phyloP scores from a whole-genome alignment of 2,797 vertebrate genomes.

The Tapirus indicus region DNA sequence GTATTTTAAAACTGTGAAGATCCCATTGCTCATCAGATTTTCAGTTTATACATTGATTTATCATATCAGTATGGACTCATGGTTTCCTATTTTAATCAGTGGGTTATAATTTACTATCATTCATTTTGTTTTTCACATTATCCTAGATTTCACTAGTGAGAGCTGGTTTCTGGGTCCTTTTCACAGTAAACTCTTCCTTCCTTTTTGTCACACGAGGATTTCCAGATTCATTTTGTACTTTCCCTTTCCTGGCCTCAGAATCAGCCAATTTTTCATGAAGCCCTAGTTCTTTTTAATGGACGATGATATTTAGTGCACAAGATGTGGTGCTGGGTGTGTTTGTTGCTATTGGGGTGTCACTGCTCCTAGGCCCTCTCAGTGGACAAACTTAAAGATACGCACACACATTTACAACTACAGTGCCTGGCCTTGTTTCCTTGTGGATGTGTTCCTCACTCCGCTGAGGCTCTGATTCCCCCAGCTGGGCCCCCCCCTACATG shows the following conservation, averaged over 20 bases:
- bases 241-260: neutral
- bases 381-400: neutral
- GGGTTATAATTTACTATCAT: neutral
- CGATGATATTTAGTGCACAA: neutral
- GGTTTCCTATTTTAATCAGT: neutral
- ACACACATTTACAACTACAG: neutral
- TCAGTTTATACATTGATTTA: neutral
- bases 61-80: neutral
- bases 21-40: neutral
- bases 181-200: neutral
- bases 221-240: neutral
- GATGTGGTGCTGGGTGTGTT: neutral
- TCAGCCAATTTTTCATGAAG: neutral
- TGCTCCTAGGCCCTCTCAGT: neutral
- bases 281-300: neutral
- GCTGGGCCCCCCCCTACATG: no score
- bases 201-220: neutral
- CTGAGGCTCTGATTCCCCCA: neutral
- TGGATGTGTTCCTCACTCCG: neutral
- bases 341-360: neutral
- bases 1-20: neutral
- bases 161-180: neutral
- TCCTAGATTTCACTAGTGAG: neutral
- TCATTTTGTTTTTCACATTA: neutral
- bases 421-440: neutral